Evolutionary conservation across 2,888 invertebrate genomes (phyloP).

Genomic region (Leucania comma): DNA sequence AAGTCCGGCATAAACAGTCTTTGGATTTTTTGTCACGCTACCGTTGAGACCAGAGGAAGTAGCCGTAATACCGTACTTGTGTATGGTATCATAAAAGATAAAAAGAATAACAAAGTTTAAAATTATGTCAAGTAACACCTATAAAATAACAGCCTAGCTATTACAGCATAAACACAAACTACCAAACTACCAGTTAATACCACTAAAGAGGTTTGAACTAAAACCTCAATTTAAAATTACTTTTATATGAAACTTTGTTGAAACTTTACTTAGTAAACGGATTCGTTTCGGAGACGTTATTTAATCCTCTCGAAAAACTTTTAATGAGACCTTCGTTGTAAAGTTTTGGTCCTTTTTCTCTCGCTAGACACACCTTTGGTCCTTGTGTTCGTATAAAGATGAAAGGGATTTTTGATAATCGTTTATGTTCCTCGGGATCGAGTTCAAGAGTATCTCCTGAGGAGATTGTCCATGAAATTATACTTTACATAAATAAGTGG

Average conservation of each 20-base stretch:
- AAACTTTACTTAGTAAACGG: constrained; percentile 69
- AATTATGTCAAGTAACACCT: no score
- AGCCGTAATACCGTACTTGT: no score
- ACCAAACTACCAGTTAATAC: constrained; percentile 12
- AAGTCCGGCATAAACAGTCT: no score
- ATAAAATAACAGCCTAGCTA: background rate
- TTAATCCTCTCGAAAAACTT: constrained; percentile 78
- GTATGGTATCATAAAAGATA: no score
- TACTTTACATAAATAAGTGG: background rate
- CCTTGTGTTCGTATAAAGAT: constrained; percentile 53
- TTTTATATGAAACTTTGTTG: constrained; percentile 66
- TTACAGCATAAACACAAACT: constrained; percentile 17
- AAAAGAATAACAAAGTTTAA: background rate
- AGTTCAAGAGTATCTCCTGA: constrained; percentile 16
- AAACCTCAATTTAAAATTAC: constrained; percentile 67
- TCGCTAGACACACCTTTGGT: constrained; percentile 47
- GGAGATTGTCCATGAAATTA: constrained; percentile 14
- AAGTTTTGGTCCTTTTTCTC: constrained; percentile 57
- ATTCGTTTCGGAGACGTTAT: constrained; percentile 75
- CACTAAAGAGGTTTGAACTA: constrained; percentile 45
- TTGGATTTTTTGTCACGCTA: no score
- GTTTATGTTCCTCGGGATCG: constrained; percentile 36
- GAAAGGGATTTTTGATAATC: constrained; percentile 60
- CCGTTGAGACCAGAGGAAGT: no score
- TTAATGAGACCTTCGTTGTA: constrained; percentile 74